phyloP scores from a whole-genome alignment of 2,888 invertebrate genomes.

The Digitonthophagus gazella region DNA sequence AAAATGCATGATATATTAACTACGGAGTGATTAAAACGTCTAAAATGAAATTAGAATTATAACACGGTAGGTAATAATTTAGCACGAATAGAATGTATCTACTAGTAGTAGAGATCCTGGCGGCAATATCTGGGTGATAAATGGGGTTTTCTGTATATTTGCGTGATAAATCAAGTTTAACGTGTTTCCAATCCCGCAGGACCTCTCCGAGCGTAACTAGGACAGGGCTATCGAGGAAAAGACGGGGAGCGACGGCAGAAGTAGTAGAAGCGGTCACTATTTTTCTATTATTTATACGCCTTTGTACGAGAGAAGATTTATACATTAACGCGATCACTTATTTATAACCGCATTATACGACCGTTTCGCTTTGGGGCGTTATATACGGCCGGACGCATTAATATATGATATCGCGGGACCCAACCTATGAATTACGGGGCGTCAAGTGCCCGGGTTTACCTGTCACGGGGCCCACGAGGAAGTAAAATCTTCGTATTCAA shows the following conservation, averaged over 20 bases:
- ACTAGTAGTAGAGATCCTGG: neutral
- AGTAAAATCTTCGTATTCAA: neutral
- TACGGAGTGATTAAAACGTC: too few relatives aligned
- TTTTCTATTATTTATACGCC: constrained; percentile 21
- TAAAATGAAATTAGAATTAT: neutral
- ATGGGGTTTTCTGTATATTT: constrained; percentile 41
- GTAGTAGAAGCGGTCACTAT: constrained; percentile 19
- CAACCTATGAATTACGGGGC: neutral
- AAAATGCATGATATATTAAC: too few relatives aligned
- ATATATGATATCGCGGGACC: constrained; percentile 4
- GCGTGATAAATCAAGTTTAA: constrained; percentile 45
- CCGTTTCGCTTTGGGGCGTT: constrained; percentile 5
- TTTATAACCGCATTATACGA: constrained; percentile 15
- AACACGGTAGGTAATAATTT: neutral
- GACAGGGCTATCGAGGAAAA: constrained; percentile 38
- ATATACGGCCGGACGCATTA: constrained; percentile 13
- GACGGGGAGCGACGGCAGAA: neutral
- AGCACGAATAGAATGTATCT: neutral
- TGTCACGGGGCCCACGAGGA: neutral
- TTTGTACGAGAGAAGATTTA: constrained; percentile 20
- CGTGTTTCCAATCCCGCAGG: constrained; percentile 43
- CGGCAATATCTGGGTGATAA: constrained; percentile 26
- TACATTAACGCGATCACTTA: constrained; percentile 15
- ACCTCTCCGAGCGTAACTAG: constrained; percentile 37
- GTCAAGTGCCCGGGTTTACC: neutral